These are phyloP conservation scores for Proctacanthus coquilletti DNA, from an alignment of 1,140 invertebrate species.

Conservation along the genomic window DNA sequence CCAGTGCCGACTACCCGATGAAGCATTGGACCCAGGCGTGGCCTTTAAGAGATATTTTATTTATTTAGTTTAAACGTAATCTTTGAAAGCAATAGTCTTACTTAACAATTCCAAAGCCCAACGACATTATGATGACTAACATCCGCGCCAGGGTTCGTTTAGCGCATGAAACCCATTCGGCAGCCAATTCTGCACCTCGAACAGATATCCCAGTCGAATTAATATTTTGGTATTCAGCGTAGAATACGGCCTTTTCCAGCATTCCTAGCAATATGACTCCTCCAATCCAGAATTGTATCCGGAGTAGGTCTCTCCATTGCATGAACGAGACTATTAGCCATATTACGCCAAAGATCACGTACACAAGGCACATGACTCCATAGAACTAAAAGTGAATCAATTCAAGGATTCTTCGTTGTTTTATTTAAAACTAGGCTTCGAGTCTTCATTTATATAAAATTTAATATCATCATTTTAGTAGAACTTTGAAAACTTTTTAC, in stretches of 20 bases:
- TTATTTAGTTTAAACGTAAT: conserved; percentile 5
- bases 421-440: too few species aligned
- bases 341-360: conserved; percentile 62
- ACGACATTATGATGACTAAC: conserved; percentile 82
- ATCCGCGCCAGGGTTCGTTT: conserved; percentile 82
- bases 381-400: conserved; percentile 52
- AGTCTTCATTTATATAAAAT: too few species aligned
- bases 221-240: conserved; percentile 71
- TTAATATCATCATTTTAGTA: not conserved
- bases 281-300: conserved; percentile 92
- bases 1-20: conserved; percentile 75
- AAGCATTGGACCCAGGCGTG: conserved; percentile 67
- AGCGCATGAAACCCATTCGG: conserved; percentile 67
- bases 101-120: conserved; percentile 94
- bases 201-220: conserved; percentile 57
- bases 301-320: conserved; percentile 80
- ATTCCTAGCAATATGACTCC: conserved; percentile 76
- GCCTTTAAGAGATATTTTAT: conserved; percentile 36
- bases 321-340: conserved; percentile 74
- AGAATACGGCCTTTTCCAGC: conserved; percentile 75
- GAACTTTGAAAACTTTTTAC: conserved; percentile 2
- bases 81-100: conserved; percentile 32
- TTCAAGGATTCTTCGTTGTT: too few species aligned
- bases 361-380: conserved; percentile 76
- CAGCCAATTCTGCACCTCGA: conserved; percentile 52